Conservation (phyloP, 2,113 vertebrate species). For the Cinclus mexicanus region DNA sequence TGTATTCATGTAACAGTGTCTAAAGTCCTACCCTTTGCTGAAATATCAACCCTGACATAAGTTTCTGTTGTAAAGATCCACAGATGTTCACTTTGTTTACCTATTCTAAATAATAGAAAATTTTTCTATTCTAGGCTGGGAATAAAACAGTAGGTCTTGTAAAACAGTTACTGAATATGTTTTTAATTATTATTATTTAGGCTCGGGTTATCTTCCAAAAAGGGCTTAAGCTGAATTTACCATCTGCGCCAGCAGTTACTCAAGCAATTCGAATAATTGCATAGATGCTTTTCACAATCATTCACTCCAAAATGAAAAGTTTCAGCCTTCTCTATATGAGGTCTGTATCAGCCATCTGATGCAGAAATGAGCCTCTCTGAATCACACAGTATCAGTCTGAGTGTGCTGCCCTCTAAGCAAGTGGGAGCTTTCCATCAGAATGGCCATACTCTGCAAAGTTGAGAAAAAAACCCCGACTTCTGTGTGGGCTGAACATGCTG, state of each 20-base stretch:
- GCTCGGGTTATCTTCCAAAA: neutral
- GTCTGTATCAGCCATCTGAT: neutral
- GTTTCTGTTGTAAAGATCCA: neutral
- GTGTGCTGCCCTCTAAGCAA: neutral
- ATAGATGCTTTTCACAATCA: neutral
- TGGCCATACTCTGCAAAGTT: rapidly evolving
- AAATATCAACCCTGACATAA: neutral
- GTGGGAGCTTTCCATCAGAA: neutral
- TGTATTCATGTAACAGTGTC: neutral
- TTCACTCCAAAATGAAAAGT: neutral
- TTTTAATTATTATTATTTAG: neutral
- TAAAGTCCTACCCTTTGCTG: neutral
- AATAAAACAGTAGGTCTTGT: neutral
- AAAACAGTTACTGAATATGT: neutral
- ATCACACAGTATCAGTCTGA: neutral
- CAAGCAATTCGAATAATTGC: neutral
- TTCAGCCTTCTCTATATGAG: neutral
- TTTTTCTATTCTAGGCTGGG: neutral
- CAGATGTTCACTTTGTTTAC: neutral
- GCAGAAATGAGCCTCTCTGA: neutral
- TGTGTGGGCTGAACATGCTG: neutral
- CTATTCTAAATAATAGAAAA: neutral
- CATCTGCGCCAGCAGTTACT: neutral
- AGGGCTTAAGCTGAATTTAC: neutral
- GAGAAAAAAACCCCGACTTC: neutral